Percentiles rank a stretch among this genome's conserved stretches.
phyloP scores from a whole-genome alignment of 2,797 vertebrate genomes.

The Percopsis omiscomaycus region DNA sequence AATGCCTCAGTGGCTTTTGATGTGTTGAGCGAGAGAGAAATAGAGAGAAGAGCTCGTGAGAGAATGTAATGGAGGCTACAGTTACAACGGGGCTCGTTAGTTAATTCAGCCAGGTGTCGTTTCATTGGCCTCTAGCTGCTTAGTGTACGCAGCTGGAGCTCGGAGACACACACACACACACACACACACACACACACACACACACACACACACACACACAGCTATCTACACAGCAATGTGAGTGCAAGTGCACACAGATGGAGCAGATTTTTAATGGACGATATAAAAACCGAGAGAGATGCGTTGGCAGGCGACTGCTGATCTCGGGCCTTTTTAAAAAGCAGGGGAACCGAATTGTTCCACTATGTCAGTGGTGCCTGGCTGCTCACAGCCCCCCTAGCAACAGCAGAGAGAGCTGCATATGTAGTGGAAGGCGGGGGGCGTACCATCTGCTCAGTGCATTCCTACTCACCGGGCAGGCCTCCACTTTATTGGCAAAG shows the following conservation, averaged over 20 bases:
- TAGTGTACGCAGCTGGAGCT: constrained; percentile 9
- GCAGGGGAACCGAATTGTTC: constrained; percentile 61
- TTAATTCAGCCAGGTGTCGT: constrained; percentile 35
- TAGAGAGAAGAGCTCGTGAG: background rate
- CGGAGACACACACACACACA: constrained; percentile 3
- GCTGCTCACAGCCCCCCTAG: constrained; percentile 39
- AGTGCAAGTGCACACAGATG: background rate
- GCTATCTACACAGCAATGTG: background rate
- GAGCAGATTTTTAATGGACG: background rate
- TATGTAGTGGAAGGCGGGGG: constrained; percentile 47
- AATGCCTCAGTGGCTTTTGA: too few relatives aligned
- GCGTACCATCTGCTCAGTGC: constrained; percentile 69
- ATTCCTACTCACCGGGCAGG: constrained; percentile 67
- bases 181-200: background rate
- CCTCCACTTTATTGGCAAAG: constrained; percentile 55
- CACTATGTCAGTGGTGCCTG: constrained; percentile 68
- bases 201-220: constrained; percentile 6
- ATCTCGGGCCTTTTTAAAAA: constrained; percentile 31
- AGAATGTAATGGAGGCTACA: background rate
- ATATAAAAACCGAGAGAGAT: constrained; percentile 6
- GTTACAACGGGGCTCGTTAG: background rate
- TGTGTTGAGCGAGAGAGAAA: background rate
- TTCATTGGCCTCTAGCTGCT: constrained; percentile 41
- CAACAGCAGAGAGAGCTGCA: constrained; percentile 42
- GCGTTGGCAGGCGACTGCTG: constrained; percentile 19